phyloP scores from a whole-genome alignment of 2,113 vertebrate genomes.

The Osmerus mordax region DNA sequence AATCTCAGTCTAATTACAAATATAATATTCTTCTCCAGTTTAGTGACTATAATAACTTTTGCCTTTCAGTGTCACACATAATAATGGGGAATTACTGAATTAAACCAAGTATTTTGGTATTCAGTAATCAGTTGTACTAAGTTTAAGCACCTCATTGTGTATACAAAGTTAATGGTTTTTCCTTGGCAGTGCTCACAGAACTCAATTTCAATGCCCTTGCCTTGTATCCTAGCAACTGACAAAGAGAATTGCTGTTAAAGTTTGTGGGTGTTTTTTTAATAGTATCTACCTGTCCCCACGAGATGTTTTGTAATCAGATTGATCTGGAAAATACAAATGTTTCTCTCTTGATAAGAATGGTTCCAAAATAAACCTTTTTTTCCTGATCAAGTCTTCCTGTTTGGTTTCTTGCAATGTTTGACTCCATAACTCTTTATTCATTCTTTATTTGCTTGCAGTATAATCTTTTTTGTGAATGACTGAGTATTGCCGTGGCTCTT shows the following conservation, averaged over 20 bases:
- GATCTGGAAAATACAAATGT: conserved; percentile 48
- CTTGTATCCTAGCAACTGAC: conserved; percentile 63
- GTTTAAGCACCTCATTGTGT: conserved; percentile 37
- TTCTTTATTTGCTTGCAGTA: not conserved
- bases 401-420: not conserved
- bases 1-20: not conserved
- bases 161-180: conserved; percentile 45
- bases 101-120: not conserved
- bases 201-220: conserved; percentile 43
- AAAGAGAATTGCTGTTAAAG: conserved; percentile 46
- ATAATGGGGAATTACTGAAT: not conserved
- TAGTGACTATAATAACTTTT: conserved; percentile 20
- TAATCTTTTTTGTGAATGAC: not conserved
- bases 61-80: conserved; percentile 19
- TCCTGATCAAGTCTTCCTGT: conserved; percentile 17
- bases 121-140: conserved; percentile 9
- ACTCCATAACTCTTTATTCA: no score
- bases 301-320: conserved; percentile 51
- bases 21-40: not conserved
- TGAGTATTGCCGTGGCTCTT: not conserved
- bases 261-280: conserved; percentile 56
- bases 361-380: conserved; percentile 39
- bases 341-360: conserved; percentile 51
- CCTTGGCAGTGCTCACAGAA: conserved; percentile 39
- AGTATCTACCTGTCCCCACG: conserved; percentile 37